A percentile compares a stretch with the other conserved stretches of the same genome.
Evolutionary conservation across 2,888 invertebrate species (phyloP).

Genomic region (Cryptosula pallasiana): DNA sequence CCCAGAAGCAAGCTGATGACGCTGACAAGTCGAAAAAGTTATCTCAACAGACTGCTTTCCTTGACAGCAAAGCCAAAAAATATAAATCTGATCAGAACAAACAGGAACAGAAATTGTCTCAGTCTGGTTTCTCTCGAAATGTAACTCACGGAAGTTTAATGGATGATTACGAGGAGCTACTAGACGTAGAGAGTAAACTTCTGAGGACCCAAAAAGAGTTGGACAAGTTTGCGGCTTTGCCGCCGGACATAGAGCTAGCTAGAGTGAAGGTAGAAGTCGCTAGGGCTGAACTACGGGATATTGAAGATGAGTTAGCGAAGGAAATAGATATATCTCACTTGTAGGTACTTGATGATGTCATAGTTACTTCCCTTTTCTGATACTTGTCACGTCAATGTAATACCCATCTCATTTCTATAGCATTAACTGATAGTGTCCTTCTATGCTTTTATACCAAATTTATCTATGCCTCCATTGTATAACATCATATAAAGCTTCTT

Average conservation of each 20-base stretch:
- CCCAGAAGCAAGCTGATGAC: not conserved
- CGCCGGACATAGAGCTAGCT: conserved; percentile 15
- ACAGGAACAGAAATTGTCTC: not conserved
- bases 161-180: conserved; percentile 8
- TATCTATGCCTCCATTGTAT: too few relatives aligned
- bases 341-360: too few relatives aligned
- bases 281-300: not conserved
- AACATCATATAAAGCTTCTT: too few relatives aligned
- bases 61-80: not conserved
- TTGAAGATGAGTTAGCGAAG: not conserved
- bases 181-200: not conserved
- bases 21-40: not conserved
- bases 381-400: too few relatives aligned
- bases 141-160: not conserved
- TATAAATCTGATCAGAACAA: not conserved
- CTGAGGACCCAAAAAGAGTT: not conserved
- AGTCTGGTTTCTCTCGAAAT: not conserved
- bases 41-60: not conserved
- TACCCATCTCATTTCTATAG: too few relatives aligned
- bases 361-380: too few relatives aligned
- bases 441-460: too few relatives aligned
- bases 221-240: not conserved
- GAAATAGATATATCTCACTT: conserved; percentile 12
- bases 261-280: conserved; percentile 11
- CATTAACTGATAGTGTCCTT: too few relatives aligned